These are phyloP conservation scores for Pogoniulus pusillus DNA, from an alignment of 2,797 vertebrate genomes.

Conservation along the genomic window DNA sequence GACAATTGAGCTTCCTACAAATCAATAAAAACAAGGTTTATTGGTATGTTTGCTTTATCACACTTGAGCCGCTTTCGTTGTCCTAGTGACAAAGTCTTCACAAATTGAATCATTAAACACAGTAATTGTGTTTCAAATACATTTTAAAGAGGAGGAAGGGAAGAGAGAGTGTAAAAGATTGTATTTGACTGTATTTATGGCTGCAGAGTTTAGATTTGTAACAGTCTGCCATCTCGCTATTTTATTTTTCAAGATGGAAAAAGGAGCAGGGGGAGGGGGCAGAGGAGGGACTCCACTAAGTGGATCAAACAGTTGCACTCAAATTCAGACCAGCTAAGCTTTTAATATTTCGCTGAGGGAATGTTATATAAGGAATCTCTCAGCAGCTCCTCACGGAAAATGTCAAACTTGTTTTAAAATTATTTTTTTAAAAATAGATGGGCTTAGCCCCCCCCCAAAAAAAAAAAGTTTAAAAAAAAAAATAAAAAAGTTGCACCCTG, in stretches of 20 bases:
- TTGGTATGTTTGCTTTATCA: slow-evolving; percentile 54
- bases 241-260: slow-evolving; percentile 10
- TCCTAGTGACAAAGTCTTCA: slow-evolving; percentile 44
- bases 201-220: slow-evolving; percentile 10
- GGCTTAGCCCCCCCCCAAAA: neutral
- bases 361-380: slow-evolving; percentile 64
- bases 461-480: neutral
- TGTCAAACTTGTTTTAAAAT: slow-evolving; percentile 63
- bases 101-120: slow-evolving; percentile 63
- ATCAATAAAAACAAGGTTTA: slow-evolving; percentile 76
- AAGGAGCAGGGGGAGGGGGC: neutral
- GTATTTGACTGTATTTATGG: slow-evolving; percentile 32
- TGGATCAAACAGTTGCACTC: slow-evolving; percentile 16
- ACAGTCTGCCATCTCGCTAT: slow-evolving; percentile 6
- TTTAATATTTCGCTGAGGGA: slow-evolving; percentile 45
- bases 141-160: slow-evolving; percentile 21
- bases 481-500: neutral
- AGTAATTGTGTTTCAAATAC: slow-evolving; percentile 61
- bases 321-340: slow-evolving; percentile 35
- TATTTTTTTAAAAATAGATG: slow-evolving; percentile 60
- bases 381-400: slow-evolving; percentile 35
- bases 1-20: slow-evolving; percentile 71
- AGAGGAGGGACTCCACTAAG: neutral
- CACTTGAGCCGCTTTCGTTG: slow-evolving; percentile 44
- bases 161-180: neutral